Conservation (phyloP, 2,888 invertebrate genomes). For the Archips crataeganus region DNA sequence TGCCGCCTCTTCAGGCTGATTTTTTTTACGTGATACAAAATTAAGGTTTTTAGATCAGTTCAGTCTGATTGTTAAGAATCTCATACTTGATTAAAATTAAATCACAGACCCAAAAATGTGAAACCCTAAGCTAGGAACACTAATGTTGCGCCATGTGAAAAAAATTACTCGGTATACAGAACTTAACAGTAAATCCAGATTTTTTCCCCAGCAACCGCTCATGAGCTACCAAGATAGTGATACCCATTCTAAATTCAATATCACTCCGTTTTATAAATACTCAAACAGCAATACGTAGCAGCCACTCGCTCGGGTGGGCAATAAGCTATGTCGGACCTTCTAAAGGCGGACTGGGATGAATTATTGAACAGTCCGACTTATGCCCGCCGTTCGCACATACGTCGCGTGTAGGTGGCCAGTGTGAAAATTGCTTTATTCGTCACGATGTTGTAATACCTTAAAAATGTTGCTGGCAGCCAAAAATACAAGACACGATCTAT, state of each 20-base stretch:
- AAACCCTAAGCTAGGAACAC: too few species aligned
- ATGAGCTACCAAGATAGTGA: neutral
- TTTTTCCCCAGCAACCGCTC: too few species aligned
- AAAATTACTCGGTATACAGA: too few species aligned
- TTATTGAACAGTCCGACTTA: constrained; percentile 53
- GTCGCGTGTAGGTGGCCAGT: constrained; percentile 13
- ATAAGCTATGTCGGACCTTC: constrained; percentile 49
- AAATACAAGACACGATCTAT: neutral
- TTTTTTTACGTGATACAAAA: too few species aligned
- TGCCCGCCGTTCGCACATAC: constrained; percentile 26
- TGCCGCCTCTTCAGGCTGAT: too few species aligned
- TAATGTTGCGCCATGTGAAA: too few species aligned
- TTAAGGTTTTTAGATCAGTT: too few species aligned
- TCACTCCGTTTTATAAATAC: constrained; percentile 24
- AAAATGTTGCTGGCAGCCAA: neutral
- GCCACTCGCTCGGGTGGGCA: constrained; percentile 42
- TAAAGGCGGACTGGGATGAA: constrained; percentile 52
- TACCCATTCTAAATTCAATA: constrained; percentile 5
- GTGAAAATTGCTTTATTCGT: constrained; percentile 25
- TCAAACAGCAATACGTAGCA: constrained; percentile 24
- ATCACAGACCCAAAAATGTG: too few species aligned
- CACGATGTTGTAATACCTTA: neutral
- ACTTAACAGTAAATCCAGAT: too few species aligned
- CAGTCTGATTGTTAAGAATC: too few species aligned
- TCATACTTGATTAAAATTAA: too few species aligned